phyloP scores from a whole-genome alignment of 2,113 vertebrate species.

The Zonotrichia leucophrys region DNA sequence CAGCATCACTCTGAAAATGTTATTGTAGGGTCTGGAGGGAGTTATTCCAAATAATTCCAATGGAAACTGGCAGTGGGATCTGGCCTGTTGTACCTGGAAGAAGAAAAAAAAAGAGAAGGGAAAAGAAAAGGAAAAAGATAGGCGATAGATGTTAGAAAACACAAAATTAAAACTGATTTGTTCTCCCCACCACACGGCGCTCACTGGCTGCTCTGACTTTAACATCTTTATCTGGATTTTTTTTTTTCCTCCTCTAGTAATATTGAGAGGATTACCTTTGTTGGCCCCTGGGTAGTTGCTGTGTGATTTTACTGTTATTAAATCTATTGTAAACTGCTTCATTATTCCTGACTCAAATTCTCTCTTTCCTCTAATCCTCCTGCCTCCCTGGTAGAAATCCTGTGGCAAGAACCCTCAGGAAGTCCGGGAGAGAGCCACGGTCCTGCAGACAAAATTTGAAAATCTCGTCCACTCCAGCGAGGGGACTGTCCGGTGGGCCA shows the following conservation, averaged over 20 bases:
- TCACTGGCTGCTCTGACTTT: slow-evolving; percentile 63
- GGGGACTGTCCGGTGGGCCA: slow-evolving; percentile 76
- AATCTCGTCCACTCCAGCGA: slow-evolving; percentile 81
- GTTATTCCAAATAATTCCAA: not conserved
- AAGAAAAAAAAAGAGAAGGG: not conserved
- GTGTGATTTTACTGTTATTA: slow-evolving; percentile 99
- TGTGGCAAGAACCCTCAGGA: slow-evolving; percentile 77
- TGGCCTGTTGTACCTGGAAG: not conserved
- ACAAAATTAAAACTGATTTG: slow-evolving; percentile 57
- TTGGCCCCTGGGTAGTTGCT: slow-evolving; percentile 91
- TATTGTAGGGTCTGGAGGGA: not conserved
- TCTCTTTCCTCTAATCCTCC: slow-evolving; percentile 74
- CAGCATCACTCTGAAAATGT: not conserved
- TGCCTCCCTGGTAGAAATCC: slow-evolving; percentile 74
- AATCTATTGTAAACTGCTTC: slow-evolving; percentile 95
- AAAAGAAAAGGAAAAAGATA: not conserved
- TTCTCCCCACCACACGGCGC: not conserved
- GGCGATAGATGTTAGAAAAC: slow-evolving; percentile 31
- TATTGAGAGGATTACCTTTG: slow-evolving; percentile 98
- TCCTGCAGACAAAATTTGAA: slow-evolving; percentile 91
- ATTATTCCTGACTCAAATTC: slow-evolving; percentile 83
- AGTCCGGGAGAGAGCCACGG: slow-evolving; percentile 83
- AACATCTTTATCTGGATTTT: slow-evolving; percentile 66
- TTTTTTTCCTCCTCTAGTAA: slow-evolving; percentile 87
- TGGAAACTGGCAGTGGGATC: not conserved